phyloP scores from a whole-genome alignment of 2,797 vertebrate species.

The Cebuella pygmaea region DNA sequence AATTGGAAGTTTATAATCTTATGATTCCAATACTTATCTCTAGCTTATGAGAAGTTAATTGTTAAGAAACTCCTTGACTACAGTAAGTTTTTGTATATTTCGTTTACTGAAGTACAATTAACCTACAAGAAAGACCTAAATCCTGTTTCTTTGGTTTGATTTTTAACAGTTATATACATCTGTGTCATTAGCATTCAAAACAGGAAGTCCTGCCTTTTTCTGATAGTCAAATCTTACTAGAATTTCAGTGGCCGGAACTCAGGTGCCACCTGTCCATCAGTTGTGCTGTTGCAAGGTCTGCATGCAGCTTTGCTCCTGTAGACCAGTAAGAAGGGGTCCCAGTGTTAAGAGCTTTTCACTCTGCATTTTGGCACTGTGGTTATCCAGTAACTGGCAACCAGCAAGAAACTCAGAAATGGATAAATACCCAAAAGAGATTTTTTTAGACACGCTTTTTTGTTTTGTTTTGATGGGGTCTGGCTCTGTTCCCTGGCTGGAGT shows the following conservation, averaged over 20 bases:
- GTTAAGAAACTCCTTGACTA: neutral
- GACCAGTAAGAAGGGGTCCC: accelerated
- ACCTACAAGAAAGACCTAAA: neutral
- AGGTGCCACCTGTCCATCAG: accelerated
- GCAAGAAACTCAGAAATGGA: neutral
- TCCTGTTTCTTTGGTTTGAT: neutral
- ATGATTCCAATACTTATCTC: accelerated
- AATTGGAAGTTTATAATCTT: neutral
- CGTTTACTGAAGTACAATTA: neutral
- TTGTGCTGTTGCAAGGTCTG: accelerated
- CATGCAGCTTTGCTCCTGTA: neutral
- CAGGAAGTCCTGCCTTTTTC: neutral
- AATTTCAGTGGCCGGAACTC: accelerated
- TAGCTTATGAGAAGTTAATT: neutral
- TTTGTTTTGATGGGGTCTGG: neutral
- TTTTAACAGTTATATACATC: neutral
- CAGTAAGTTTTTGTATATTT: accelerated
- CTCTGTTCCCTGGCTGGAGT: neutral
- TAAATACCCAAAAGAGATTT: neutral
- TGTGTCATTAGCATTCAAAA: neutral
- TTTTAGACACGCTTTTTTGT: neutral
- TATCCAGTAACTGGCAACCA: neutral
- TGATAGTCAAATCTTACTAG: accelerated
- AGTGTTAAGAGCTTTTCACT: accelerated
- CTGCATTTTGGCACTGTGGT: too few relatives aligned